Base-by-base conservation (phyloP, 2,888 invertebrate species). In the Pimpla rufipes region DNA sequence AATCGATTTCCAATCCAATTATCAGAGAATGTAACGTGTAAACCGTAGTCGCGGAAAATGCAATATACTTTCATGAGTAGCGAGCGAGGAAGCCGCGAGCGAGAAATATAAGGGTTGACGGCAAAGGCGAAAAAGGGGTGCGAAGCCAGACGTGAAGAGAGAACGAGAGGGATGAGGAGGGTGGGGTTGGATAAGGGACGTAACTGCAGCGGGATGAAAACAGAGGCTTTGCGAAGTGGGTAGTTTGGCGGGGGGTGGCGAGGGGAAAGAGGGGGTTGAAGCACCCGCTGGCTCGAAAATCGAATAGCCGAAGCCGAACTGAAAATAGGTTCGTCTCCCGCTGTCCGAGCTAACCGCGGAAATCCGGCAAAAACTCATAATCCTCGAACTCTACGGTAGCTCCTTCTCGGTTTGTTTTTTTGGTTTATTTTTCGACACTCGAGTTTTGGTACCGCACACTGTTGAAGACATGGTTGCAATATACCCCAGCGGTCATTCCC, bases 1-100 rank as follows among this genome's bases (percentile, higher is more conserved):
- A 88, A 92, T 92, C 91, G 92, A 92, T 92, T 92, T 91, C 89
- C 90, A 90, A 92, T 91, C 90, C 90, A 91, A 92, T 91, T 90
- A 91, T 91, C 88, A 90, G 90, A 90, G 89, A 91, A 91, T 90
- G 90, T 89, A 88, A 89, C 87, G 90, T 89, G 90, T 91, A 90
- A 90, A 90, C 89, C 87, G 88, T 87, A 68, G 73, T 85, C 79
- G 78, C 86, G 87, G 40, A 87, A 89, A 89, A 88, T 88, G 90
- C 89, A 91, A 91, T 91, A 91, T 92, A 91, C 88, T 91, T 91
- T 90, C 90, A 90, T 89, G 91, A 91, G 91, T 88, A 80, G 82
- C 85, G 79, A 21, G 29, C 70, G 62, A 75, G n/a, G n/a, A n/a
- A n/a, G 71, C 42, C 66, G 70, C 23, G 42, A 64, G 77, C 47